Base-by-base conservation (phyloP, 2,113 vertebrate genomes). In the Herpailurus yagouaroundi region DNA sequence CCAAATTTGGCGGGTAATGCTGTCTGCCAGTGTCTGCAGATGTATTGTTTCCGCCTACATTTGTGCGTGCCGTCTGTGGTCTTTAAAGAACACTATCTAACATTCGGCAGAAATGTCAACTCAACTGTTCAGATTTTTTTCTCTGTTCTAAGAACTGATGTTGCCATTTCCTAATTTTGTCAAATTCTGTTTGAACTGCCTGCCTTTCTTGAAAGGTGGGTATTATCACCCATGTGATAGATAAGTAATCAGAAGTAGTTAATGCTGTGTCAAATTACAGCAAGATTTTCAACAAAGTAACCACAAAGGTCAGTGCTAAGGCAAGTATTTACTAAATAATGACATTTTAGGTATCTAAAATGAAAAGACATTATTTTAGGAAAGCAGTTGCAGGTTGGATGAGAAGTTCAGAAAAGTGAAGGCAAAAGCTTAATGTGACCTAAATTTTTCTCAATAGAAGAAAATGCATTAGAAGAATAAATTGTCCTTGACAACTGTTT, bases 21-120 rank as follows among this genome's bases (percentile, higher is more conserved):
- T 98, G 98, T 98, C 98, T 99, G 98, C 98, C 98, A 98, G 96
- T 94, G 95, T 98, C 98, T 99, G 98, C 97, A 98, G 97, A 99
- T 99, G 98, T 98, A 98, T 97, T 98, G 97, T 98, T 99, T 99
- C 98, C 93, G 89, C 97, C 97, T 97, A 76, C 88, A 0, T 98
- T 97, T 64, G 97, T 97, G 97, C 23, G 0, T 91, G 79, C 96
- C 98, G 92, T 97, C 98, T 98, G 15, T 95, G 95, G 77, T 92
- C 95, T 98, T 97, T 91, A 48, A 88, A 98, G 97, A 98, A 96
- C 96, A 48, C 87, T 69, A 92, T 92, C 97, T 97, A 95, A 98
- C 96, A 96, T 64, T 64, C 94, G 88, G 92, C 36, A n/a, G 95
- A 98, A 98, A 79, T 94, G 92, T 97, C 97, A 98, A 8, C 80